These are phyloP conservation scores for Pogoniulus pusillus DNA, from an alignment of 2,797 vertebrate genomes.

Conservation along the genomic window DNA sequence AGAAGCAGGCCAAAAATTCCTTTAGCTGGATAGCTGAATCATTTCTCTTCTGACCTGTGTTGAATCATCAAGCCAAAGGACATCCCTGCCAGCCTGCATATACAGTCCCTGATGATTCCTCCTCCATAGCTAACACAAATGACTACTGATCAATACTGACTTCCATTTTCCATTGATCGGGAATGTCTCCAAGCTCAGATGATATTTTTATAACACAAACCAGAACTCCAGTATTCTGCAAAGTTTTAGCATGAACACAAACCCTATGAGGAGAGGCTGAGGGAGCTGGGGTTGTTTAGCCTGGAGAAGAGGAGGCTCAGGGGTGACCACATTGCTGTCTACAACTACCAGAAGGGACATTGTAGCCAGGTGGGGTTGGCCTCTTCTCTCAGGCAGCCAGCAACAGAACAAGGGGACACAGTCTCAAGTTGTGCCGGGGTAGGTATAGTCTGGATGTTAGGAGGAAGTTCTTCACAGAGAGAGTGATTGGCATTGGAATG, in stretches of 20 bases:
- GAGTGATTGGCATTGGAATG: too few species aligned
- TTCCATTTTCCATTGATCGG: not conserved
- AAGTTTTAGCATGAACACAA: not conserved
- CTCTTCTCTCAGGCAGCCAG: too few species aligned
- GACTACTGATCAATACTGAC: not conserved
- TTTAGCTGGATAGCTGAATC: conserved; percentile 4
- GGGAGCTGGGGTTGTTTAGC: too few species aligned
- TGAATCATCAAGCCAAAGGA: conserved; percentile 28
- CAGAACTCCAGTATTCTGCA: not conserved
- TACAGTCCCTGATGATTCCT: not conserved
- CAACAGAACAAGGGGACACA: too few species aligned
- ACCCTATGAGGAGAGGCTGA: too few species aligned
- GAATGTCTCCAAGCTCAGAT: not conserved
- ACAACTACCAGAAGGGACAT: too few species aligned
- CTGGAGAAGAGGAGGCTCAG: too few species aligned
- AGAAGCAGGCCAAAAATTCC: conserved; percentile 15
- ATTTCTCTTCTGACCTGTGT: conserved; percentile 17
- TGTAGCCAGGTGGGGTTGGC: too few species aligned
- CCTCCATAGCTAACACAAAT: not conserved
- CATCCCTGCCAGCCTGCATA: not conserved
- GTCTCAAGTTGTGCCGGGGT: too few species aligned
- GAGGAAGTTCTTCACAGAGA: too few species aligned
- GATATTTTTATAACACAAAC: not conserved
- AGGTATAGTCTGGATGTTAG: too few species aligned
- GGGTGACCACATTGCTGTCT: too few species aligned